Evolutionary conservation across 2,113 vertebrate species (phyloP).

Genomic region (Corythornis cristatus): DNA sequence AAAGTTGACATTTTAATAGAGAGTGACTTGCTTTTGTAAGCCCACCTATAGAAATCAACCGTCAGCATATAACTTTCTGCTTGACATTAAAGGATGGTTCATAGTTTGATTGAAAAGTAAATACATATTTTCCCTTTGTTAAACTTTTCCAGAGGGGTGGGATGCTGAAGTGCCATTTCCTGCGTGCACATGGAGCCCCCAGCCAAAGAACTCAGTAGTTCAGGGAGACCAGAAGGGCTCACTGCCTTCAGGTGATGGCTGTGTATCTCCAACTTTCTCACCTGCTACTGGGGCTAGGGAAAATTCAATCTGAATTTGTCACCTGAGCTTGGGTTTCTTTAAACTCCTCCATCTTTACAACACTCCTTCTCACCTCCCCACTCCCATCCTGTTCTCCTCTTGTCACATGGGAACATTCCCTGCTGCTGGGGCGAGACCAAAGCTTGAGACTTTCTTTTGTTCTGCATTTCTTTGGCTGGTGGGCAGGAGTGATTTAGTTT

Average conservation of each 20-base stretch:
- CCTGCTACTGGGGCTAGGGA: not conserved
- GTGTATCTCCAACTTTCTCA: not conserved
- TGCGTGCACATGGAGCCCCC: fast-evolving
- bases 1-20: conserved; percentile 32
- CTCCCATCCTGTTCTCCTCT: not conserved
- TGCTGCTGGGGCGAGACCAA: not conserved
- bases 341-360: not conserved
- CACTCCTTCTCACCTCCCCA: not conserved
- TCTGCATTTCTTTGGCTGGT: not conserved
- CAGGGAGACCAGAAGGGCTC: not conserved
- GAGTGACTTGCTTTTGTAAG: not conserved
- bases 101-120: not conserved
- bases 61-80: not conserved
- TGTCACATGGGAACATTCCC: not conserved
- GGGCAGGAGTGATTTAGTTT: not conserved
- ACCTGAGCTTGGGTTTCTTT: not conserved
- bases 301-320: not conserved
- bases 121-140: not conserved
- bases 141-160: not conserved
- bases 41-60: not conserved
- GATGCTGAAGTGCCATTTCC: not conserved
- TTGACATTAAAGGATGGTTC: not conserved
- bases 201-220: not conserved
- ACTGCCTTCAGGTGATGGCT: not conserved
- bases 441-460: not conserved